phyloP scores from a whole-genome alignment of 2,888 invertebrate genomes.

The Machimus atricapillus region DNA sequence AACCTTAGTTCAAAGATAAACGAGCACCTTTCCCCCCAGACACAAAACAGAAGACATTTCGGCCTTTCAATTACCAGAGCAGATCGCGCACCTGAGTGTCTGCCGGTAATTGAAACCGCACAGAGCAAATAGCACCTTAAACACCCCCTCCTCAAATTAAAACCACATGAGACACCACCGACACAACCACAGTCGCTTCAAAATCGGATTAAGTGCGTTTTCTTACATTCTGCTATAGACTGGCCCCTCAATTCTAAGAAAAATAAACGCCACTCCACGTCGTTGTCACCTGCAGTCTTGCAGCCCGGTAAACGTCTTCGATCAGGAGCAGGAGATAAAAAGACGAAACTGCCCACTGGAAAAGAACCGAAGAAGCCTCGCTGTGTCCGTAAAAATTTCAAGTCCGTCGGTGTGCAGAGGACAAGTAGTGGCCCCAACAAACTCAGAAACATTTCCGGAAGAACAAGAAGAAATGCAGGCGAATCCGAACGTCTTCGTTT shows the following conservation, averaged over 20 bases:
- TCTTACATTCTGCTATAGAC: slow-evolving; percentile 22
- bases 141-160: neutral
- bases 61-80: slow-evolving; percentile 20
- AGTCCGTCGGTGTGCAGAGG: slow-evolving; percentile 11
- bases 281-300: neutral
- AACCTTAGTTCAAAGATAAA: slow-evolving; percentile 23
- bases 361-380: neutral
- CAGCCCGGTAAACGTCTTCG: neutral
- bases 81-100: neutral
- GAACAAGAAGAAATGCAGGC: neutral
- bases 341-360: neutral
- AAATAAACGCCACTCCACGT: neutral
- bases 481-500: neutral
- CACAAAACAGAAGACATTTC: slow-evolving; percentile 6
- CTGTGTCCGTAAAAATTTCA: neutral
- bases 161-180: slow-evolving; percentile 10
- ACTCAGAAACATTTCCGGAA: neutral
- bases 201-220: slow-evolving; percentile 41
- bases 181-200: slow-evolving; percentile 23
- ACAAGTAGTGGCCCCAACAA: slow-evolving; percentile 2
- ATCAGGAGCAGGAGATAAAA: neutral
- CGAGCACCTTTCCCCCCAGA: neutral
- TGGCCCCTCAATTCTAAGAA: neutral
- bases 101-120: slow-evolving; percentile 33
- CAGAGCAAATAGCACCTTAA: neutral